Base-by-base conservation (phyloP, 2,113 vertebrate genomes). In the Eretmochelys imbricata region DNA sequence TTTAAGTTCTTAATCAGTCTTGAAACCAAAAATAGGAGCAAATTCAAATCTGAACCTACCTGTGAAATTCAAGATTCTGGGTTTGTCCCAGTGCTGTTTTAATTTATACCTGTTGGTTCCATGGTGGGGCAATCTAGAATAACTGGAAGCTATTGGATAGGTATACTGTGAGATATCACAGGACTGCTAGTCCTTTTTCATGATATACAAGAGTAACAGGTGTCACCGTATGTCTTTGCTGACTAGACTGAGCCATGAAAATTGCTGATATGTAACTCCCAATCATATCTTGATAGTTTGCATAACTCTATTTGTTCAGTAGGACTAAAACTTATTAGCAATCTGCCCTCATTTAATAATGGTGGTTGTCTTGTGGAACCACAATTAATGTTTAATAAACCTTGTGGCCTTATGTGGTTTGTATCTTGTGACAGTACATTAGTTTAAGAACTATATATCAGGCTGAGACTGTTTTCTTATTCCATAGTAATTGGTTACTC, bases 81-180 rank as follows among this genome's bases (percentile, higher is more conserved):
- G 38, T 87, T 82, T 72, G 65, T 38, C 65, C 35, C 19, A 72
- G 62, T 38, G 8, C 17, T 72, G 17, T 72, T n/a, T 69, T 84
- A 42, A 75, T 14, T 81, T 78, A 27, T 78, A 84, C 48, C 12
- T 93, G 46, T 84, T 4, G 49, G 55, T 49, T 84, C 50, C 35
- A 1, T 48, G 5, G 78, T 92, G 38, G 0, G 0, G 46, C 57
- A 78, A 16, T 38, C 83, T 90, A 48, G 59, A 59, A 0, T 24
- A 51, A 82, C 24, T 10, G 29, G 76, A 31, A 11, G 0, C 0
- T 0, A 46, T 24, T 0, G 0, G 65, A n/a, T 69, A 38, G 3
- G 4, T 38, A 78, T 91, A 46, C 35, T 53, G 22, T 3, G 25
- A 0, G 5, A 38, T 17, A 35, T 81, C 24, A 50, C 12, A 86